Percentiles rank a stretch among this genome's conserved stretches.
Conservation (phyloP, 2,888 invertebrate species). For the Coremacera marginata region DNA sequence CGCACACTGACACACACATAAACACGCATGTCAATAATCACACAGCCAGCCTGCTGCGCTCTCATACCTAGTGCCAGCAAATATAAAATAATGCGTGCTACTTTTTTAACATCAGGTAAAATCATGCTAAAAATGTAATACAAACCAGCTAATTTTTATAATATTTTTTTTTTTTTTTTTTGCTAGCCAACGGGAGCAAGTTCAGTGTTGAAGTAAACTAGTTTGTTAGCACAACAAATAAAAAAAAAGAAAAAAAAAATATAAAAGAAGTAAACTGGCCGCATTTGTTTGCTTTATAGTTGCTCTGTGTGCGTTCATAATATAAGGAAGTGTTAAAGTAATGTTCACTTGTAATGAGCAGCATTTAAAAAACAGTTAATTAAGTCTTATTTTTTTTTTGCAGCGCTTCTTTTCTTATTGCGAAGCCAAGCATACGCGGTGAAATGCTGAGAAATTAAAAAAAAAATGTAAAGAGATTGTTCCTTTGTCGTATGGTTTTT, state of each 20-base stretch:
- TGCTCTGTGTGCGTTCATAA: neutral
- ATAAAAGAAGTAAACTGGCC: neutral
- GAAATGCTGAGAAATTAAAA: neutral
- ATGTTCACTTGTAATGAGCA: neutral
- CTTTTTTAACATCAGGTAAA: neutral
- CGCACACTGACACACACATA: neutral
- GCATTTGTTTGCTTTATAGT: neutral
- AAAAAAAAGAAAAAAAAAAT: neutral
- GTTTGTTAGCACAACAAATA: neutral
- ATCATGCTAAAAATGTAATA: neutral
- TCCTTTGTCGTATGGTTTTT: too few relatives aligned
- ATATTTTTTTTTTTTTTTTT: neutral
- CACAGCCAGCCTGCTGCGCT: neutral
- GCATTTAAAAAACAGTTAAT: conserved; percentile 19
- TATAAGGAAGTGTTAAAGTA: conserved; percentile 17
- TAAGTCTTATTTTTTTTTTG: neutral
- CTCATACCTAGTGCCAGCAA: neutral
- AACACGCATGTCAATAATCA: neutral
- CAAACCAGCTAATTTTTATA: neutral
- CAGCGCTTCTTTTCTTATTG: neutral
- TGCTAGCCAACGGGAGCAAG: conserved; percentile 30
- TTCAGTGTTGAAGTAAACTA: conserved; percentile 19
- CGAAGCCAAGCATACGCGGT: neutral
- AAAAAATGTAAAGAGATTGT: neutral
- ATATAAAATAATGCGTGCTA: neutral